Evolutionary conservation across 1,140 invertebrate species (phyloP).

Genomic region (Uloborus diversus): DNA sequence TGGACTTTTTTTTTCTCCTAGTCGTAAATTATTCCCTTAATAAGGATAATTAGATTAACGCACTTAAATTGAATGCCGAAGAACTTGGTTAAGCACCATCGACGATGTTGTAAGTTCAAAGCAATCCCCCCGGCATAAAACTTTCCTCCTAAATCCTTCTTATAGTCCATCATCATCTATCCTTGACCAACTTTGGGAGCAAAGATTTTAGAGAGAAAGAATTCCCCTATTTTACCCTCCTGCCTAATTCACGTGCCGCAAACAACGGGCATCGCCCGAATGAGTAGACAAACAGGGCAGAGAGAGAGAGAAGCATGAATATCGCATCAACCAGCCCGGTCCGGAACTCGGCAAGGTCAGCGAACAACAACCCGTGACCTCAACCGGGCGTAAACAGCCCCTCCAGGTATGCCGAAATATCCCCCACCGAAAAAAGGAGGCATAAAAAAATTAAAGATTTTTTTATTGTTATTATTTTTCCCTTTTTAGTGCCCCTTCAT

Average conservation of each 20-base stretch:
- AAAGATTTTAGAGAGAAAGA: neutral
- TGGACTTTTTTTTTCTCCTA: too few relatives aligned
- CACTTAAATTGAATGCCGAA: too few relatives aligned
- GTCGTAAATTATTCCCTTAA: too few relatives aligned
- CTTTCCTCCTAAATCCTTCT: too few relatives aligned
- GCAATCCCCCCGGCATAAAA: too few relatives aligned
- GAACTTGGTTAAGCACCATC: too few relatives aligned
- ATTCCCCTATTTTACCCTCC: constrained; percentile 29
- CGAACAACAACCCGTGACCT: constrained; percentile 54
- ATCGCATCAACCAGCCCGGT: constrained; percentile 34
- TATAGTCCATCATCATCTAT: too few relatives aligned
- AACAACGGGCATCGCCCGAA: constrained; percentile 36
- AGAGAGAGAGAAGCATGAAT: constrained; percentile 20
- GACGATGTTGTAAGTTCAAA: too few relatives aligned
- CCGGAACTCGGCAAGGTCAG: constrained; percentile 53
- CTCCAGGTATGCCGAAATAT: constrained; percentile 51
- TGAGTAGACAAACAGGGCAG: constrained; percentile 50
- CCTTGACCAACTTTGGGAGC: constrained; percentile 29
- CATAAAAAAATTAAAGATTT: constrained; percentile 49
- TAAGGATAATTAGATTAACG: too few relatives aligned
- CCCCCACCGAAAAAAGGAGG: constrained; percentile 40
- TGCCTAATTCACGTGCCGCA: neutral
- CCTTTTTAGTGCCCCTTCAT: neutral
- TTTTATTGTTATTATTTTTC: constrained; percentile 21
- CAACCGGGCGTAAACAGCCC: constrained; percentile 43